A percentile compares a stretch with the other conserved stretches of the same genome.
Evolutionary conservation across 1,140 invertebrate species (phyloP).

Genomic region (Leptoteleia sp.): DNA sequence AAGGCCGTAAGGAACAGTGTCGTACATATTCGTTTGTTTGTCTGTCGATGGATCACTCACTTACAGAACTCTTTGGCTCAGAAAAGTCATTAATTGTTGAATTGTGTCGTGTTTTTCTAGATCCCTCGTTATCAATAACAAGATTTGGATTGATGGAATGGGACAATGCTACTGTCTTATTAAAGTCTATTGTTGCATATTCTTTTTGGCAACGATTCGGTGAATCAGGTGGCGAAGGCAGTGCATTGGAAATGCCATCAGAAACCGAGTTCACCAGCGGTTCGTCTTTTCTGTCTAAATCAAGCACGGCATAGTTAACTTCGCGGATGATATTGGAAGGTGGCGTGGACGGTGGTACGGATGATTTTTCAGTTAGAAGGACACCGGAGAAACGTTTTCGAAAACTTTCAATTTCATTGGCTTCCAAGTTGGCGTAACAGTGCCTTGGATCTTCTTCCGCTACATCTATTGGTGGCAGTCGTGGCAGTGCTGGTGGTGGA

Average conservation of each 20-base stretch:
- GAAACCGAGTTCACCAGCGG: conserved; percentile 5
- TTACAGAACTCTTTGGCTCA: conserved; percentile 82
- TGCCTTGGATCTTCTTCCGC: conserved; percentile 77
- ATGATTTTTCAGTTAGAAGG: conserved; percentile 78
- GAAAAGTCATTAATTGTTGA: conserved; percentile 83
- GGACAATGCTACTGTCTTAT: conserved; percentile 93
- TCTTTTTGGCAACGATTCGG: conserved; percentile 84
- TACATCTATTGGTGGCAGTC: conserved; percentile 53
- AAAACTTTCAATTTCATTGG: conserved; percentile 82
- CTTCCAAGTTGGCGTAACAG: conserved; percentile 86
- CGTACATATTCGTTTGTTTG: neutral
- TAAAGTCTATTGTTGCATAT: conserved; percentile 96
- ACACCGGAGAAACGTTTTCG: conserved; percentile 74
- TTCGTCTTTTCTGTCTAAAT: conserved; percentile 83
- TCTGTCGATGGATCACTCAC: conserved; percentile 81
- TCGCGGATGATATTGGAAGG: conserved; percentile 77
- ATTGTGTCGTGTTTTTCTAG: conserved; percentile 85
- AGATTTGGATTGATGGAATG: conserved; percentile 83
- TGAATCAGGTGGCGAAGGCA: conserved; percentile 80
- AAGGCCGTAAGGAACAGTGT: conserved; percentile 13
- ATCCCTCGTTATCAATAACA: conserved; percentile 82
- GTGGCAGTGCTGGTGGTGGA: conserved; percentile 69
- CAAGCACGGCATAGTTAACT: conserved; percentile 90
- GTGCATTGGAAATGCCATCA: conserved; percentile 60
- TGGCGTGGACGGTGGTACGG: conserved; percentile 79